Percentiles rank a stretch among this genome's conserved stretches.
These are phyloP conservation scores for Gonatopus flavifemur DNA, from an alignment of 1,140 invertebrate species.

Conservation along the genomic window DNA sequence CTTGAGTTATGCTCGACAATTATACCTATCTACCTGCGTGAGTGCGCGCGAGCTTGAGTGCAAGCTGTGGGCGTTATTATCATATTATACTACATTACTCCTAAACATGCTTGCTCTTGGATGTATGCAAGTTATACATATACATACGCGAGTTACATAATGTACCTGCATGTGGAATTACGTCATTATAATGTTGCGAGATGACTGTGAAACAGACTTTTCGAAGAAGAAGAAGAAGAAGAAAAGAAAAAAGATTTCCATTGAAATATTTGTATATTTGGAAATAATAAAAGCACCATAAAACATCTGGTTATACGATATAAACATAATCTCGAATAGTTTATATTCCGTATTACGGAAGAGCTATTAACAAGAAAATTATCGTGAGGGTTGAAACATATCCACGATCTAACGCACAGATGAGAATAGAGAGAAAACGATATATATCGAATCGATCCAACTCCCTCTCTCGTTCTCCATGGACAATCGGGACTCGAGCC, in stretches of 20 bases:
- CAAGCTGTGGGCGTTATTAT: constrained; percentile 49
- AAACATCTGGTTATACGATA: too few species aligned
- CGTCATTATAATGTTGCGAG: too few species aligned
- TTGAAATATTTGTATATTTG: too few species aligned
- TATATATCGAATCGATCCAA: constrained; percentile 34
- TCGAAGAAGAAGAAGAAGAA: background rate
- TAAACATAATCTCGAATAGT: too few species aligned
- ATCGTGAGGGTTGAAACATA: background rate
- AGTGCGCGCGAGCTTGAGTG: background rate
- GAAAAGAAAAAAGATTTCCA: background rate
- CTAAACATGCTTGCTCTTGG: constrained; percentile 16
- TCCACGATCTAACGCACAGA: too few species aligned
- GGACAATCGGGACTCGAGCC: constrained; percentile 39
- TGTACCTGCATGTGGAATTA: too few species aligned
- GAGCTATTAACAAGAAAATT: too few species aligned
- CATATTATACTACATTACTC: constrained; percentile 48
- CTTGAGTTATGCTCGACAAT: constrained; percentile 57
- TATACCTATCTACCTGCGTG: constrained; percentile 46
- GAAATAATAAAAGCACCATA: too few species aligned
- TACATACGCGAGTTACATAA: too few species aligned
- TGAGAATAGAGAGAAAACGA: too few species aligned
- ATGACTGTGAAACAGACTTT: too few species aligned
- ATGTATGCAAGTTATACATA: constrained; percentile 7
- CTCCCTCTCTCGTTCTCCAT: constrained; percentile 28
- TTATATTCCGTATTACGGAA: too few species aligned